Percentiles rank a stretch among this genome's conserved stretches.
These are phyloP conservation scores for Stratiomys singularior DNA, from an alignment of 2,888 invertebrate species.

Conservation along the genomic window DNA sequence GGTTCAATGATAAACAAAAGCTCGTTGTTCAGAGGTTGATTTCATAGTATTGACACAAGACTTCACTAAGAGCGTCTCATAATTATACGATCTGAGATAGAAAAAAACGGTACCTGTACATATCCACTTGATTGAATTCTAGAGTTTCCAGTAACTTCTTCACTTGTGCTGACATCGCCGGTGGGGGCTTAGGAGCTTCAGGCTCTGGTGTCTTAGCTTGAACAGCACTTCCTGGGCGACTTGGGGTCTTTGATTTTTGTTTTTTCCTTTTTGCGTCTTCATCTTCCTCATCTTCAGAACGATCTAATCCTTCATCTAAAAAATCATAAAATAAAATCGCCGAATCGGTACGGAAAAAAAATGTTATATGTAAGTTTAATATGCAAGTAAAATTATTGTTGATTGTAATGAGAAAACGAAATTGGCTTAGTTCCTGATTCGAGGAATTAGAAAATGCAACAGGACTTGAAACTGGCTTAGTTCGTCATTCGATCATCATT, in stretches of 20 bases:
- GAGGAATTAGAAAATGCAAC: too few species aligned
- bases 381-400: too few species aligned
- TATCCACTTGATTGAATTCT: constrained; percentile 65
- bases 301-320: constrained; percentile 59
- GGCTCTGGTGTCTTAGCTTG: constrained; percentile 48
- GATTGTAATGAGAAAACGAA: too few species aligned
- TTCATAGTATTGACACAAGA: too few species aligned
- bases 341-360: too few species aligned
- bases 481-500: too few species aligned
- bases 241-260: constrained; percentile 53
- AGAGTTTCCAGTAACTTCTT: constrained; percentile 60
- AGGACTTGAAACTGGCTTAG: too few species aligned
- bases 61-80: background rate
- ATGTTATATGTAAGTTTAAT: too few species aligned
- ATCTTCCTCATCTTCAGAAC: constrained; percentile 58
- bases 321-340: background rate
- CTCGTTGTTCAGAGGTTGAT: too few species aligned
- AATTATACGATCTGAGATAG: background rate
- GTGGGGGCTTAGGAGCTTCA: constrained; percentile 55
- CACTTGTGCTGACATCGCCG: constrained; percentile 60
- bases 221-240: constrained; percentile 50
- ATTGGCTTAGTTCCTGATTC: too few species aligned
- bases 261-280: constrained; percentile 58
- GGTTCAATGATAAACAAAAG: too few species aligned
- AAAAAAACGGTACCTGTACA: constrained; percentile 62